A percentile compares a stretch with the other conserved stretches of the same genome.
phyloP scores from a whole-genome alignment of 2,113 vertebrate species.

The Jacana jacana region DNA sequence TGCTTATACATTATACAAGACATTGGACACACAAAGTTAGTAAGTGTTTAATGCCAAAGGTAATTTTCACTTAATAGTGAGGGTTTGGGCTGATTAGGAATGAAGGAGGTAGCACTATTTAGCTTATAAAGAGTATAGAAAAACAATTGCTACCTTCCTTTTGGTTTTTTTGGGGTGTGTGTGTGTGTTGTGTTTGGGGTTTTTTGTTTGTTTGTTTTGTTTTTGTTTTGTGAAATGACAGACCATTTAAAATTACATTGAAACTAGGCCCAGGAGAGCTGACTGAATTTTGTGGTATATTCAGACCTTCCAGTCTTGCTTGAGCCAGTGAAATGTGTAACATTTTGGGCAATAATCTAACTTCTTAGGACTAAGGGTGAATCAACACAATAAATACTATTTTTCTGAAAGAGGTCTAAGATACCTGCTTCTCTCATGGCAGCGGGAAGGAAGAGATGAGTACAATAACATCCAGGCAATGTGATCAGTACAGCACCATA shows the following conservation, averaged over 20 bases:
- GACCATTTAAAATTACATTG: not conserved
- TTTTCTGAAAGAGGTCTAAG: not conserved
- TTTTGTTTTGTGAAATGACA: not conserved
- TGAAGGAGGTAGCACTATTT: not conserved
- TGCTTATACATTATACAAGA: not conserved
- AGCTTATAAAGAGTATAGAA: not conserved
- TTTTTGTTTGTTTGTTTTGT: too few species aligned
- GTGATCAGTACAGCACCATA: not conserved
- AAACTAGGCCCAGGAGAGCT: not conserved
- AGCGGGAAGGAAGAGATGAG: not conserved
- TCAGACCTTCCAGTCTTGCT: not conserved
- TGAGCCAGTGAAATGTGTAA: not conserved
- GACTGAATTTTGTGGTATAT: not conserved
- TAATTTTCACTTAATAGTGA: not conserved
- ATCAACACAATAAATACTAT: not conserved
- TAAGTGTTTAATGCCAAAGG: not conserved
- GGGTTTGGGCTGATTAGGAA: not conserved
- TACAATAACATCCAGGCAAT: not conserved
- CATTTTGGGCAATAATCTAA: not conserved
- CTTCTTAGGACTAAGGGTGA: not conserved
- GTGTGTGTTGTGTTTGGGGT: too few species aligned
- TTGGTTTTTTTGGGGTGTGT: too few species aligned
- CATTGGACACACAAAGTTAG: not conserved
- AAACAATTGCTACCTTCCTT: not conserved
- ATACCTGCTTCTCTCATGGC: not conserved